Evolutionary conservation across 2,113 vertebrate genomes (phyloP).

Genomic region (Alaudala cheleensis): DNA sequence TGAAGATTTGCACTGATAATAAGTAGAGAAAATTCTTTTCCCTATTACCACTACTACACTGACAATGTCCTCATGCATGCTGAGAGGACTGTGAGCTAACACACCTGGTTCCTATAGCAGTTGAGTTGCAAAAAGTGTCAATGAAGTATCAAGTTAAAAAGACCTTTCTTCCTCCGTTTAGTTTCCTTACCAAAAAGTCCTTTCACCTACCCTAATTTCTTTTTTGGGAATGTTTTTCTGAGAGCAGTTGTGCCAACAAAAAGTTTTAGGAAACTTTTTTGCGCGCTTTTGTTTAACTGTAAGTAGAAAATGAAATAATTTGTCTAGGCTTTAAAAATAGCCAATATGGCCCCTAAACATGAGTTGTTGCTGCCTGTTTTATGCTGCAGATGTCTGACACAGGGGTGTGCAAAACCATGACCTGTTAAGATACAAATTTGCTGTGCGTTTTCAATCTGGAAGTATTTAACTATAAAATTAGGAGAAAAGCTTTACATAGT

Average conservation of each 20-base stretch:
- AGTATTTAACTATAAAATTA: not conserved
- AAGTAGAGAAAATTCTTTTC: not conserved
- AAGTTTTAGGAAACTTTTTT: not conserved
- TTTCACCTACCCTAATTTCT: not conserved
- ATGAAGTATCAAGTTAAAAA: not conserved
- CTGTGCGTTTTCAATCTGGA: not conserved
- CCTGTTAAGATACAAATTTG: not conserved
- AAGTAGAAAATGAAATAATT: not conserved
- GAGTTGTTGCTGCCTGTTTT: not conserved
- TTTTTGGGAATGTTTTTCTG: not conserved
- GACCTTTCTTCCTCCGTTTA: not conserved
- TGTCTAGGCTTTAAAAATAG: not conserved
- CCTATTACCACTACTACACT: accelerated
- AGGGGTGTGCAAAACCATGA: not conserved
- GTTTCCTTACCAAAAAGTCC: not conserved
- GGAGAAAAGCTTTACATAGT: not conserved
- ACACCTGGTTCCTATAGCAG: not conserved
- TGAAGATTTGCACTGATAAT: not conserved
- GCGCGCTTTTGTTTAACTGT: not conserved
- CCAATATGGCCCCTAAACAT: not conserved
- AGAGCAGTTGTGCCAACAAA: not conserved
- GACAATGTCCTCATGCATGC: not conserved
- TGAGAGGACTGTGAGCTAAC: not conserved
- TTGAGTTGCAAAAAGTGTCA: not conserved
- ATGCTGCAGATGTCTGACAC: not conserved